Percentiles rank a stretch among this genome's conserved stretches.
These are phyloP conservation scores for Leucophora obtusa DNA, from an alignment of 2,888 invertebrate species.

Conservation along the genomic window DNA sequence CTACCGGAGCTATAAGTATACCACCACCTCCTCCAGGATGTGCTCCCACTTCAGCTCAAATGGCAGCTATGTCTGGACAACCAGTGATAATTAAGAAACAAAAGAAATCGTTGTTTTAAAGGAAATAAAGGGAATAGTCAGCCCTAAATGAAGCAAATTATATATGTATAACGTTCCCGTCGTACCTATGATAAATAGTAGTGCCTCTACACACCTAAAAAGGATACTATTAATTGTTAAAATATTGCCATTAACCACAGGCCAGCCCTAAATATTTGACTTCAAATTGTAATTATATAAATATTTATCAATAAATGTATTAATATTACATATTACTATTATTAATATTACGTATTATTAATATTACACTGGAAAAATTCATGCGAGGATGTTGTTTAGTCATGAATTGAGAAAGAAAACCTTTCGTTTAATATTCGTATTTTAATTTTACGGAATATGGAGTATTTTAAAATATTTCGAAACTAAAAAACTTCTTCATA, in stretches of 20 bases:
- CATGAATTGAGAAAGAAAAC: no score
- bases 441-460: no score
- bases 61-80: constrained; percentile 77
- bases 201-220: not conserved
- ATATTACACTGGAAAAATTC: no score
- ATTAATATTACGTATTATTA: no score
- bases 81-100: constrained; percentile 72
- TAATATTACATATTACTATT: not conserved
- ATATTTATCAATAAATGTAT: not conserved
- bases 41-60: constrained; percentile 75
- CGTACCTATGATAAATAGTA: not conserved
- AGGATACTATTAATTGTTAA: not conserved
- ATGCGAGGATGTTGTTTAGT: no score
- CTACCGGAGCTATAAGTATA: constrained; percentile 72
- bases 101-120: constrained; percentile 73
- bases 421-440: no score
- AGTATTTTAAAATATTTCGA: no score
- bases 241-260: not conserved
- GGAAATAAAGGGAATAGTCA: not conserved
- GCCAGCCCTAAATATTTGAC: not conserved
- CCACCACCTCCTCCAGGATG: constrained; percentile 78
- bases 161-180: not conserved
- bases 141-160: not conserved
- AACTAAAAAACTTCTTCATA: no score
- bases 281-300: not conserved